Evolutionary conservation across 2,888 invertebrate genomes (phyloP).

Genomic region (Eilema sororculum): DNA sequence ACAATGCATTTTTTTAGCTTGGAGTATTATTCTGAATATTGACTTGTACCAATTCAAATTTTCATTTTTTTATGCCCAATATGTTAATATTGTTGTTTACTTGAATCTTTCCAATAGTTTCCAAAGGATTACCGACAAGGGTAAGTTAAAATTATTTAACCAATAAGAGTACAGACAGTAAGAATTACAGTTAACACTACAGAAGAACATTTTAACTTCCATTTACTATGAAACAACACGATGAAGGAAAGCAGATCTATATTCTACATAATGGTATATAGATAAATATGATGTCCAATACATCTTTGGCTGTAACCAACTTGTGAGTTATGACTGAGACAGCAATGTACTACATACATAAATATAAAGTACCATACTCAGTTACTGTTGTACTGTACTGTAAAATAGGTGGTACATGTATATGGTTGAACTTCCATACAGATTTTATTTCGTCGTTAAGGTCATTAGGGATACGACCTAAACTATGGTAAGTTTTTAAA

Average conservation of each 20-base stretch:
- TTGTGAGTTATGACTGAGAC: not conserved
- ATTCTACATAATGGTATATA: constrained; percentile 39
- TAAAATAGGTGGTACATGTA: too few species aligned
- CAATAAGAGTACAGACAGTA: not conserved
- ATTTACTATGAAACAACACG: not conserved
- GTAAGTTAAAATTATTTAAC: not conserved
- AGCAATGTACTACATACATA: not conserved
- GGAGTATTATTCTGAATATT: too few species aligned
- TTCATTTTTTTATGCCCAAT: not conserved
- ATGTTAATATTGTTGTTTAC: not conserved
- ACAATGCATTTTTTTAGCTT: too few species aligned
- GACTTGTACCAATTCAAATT: too few species aligned
- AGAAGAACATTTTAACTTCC: not conserved
- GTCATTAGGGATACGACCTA: too few species aligned
- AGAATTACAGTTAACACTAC: not conserved
- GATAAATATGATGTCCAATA: constrained; percentile 34
- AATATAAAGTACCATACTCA: too few species aligned
- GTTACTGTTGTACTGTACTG: too few species aligned
- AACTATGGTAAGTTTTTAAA: too few species aligned
- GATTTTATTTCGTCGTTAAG: too few species aligned
- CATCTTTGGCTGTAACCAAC: constrained; percentile 30
- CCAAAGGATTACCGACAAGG: not conserved
- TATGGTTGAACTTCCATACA: too few species aligned
- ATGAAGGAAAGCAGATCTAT: constrained; percentile 41
- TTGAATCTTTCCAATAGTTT: not conserved